Evolutionary conservation across 2,888 invertebrate species (phyloP), one percentile per base, ranked within the genome.

Genomic region (Poecilus cupreus): DNA sequence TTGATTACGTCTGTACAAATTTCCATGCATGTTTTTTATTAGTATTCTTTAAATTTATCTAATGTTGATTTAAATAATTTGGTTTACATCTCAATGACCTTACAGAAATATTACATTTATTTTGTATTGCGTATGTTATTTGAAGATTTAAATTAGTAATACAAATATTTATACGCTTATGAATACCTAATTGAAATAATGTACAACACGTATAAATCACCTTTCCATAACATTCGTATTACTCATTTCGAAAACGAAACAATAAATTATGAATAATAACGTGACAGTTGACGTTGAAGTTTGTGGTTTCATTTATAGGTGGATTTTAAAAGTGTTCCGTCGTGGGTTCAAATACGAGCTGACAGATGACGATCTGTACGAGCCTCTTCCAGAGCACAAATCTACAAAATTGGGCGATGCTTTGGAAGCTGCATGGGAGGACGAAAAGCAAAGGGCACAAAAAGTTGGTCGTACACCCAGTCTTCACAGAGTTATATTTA

Each of bases 321-420:
- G 91, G 91, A 86, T 90, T 2, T 86, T 90, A 43, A 89, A 90
- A 1, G 85, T 90, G 26, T 90, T 92, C 83, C 84, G 86, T 26
- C 88, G 89, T 84, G 91, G 91, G 1, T 86, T 86, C 49, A 89
- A 86, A 83, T 88, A 88, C 70, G 90, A 91, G 80, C 85, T 92
- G 54, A 88, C 88, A 60, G 89, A 90, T 76, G 87, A 89, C 49
- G 91, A 92, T 85, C 86, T 92, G 16, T 91, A 89, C 83, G 87
- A 88, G 82, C 88, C 89, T 8, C 86, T 91, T 2, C 86, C 87
- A 76, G 87, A 88, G 46, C 91, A 91, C 83, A 86, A 87, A 72
- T 91, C 91, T 0, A 86, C 87, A 68, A 81, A 79, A 68, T 85
- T 91, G 20, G 90, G 90, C 11, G 86, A 89, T 80, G 86, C 85